phyloP scores from a whole-genome alignment of 2,113 vertebrate species.

The Empidonax traillii region DNA sequence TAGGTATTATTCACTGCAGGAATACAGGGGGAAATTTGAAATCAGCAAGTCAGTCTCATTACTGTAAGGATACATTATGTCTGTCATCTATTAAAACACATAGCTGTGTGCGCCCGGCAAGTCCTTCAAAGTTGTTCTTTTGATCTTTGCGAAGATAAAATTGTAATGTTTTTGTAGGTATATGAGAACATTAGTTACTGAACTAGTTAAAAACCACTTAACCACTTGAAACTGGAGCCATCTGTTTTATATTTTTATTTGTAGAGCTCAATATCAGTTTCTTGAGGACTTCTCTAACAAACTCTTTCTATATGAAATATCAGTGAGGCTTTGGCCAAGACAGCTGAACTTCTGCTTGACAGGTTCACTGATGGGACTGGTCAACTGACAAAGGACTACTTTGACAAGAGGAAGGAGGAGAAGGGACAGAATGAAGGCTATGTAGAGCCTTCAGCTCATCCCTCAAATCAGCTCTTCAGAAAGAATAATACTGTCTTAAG shows the following conservation, averaged over 20 bases:
- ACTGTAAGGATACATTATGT: neutral
- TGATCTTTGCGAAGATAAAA: slow-evolving; percentile 49
- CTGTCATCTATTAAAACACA: slow-evolving; percentile 7
- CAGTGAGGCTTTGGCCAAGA: neutral
- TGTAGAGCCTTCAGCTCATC: neutral
- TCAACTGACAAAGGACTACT: neutral
- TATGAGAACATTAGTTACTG: slow-evolving; percentile 19
- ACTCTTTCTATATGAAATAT: neutral
- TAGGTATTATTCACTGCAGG: neutral
- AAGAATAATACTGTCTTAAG: neutral
- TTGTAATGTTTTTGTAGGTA: slow-evolving; percentile 20
- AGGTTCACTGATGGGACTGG: neutral
- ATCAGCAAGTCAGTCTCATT: neutral
- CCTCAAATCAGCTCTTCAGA: neutral
- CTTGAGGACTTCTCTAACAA: neutral
- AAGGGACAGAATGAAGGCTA: neutral
- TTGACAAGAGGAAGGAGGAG: neutral
- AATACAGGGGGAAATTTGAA: neutral
- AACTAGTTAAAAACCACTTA: slow-evolving; percentile 42
- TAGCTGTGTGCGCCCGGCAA: neutral
- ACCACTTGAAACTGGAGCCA: neutral
- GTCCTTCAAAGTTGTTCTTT: slow-evolving; percentile 28
- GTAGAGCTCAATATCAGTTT: neutral
- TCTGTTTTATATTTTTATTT: slow-evolving; percentile 39
- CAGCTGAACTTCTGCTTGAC: neutral